These are phyloP conservation scores for Dicyrtoma fusca DNA, from an alignment of 2,888 invertebrate genomes.

Conservation along the genomic window DNA sequence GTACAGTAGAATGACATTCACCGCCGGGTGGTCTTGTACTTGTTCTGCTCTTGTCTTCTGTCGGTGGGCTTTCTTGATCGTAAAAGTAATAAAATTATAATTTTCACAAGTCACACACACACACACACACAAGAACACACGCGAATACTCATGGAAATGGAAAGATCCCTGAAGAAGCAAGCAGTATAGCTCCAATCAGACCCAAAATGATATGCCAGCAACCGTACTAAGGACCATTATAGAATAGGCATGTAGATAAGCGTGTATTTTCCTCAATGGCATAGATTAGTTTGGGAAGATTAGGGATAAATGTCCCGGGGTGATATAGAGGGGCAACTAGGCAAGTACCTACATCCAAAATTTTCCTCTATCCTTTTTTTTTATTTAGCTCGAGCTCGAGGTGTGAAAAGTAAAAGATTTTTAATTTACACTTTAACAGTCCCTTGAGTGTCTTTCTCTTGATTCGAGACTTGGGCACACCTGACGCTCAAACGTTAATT, in stretches of 20 bases:
- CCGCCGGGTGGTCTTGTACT: no score
- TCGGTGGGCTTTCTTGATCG: background rate
- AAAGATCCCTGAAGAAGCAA: background rate
- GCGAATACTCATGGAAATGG: no score
- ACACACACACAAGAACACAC: background rate
- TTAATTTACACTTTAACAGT: background rate
- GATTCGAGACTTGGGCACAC: conserved; percentile 3
- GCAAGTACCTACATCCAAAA: no score
- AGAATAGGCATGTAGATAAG: no score
- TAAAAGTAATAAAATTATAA: background rate
- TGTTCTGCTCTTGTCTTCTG: background rate
- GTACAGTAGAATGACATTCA: no score
- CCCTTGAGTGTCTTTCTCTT: background rate
- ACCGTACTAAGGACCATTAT: no score
- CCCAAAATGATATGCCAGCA: no score
- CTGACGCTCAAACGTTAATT: conserved; percentile 16
- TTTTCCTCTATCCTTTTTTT: no score
- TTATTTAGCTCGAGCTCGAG: background rate
- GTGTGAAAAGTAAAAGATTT: conserved; percentile 10
- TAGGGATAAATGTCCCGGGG: no score
- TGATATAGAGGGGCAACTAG: no score
- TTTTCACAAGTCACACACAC: conserved; percentile 18
- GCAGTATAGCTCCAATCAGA: background rate
- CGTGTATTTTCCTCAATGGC: no score
- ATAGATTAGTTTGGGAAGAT: no score